These are phyloP conservation scores for Himalopsyche japonica DNA, from an alignment of 2,888 invertebrate genomes.

Conservation along the genomic window DNA sequence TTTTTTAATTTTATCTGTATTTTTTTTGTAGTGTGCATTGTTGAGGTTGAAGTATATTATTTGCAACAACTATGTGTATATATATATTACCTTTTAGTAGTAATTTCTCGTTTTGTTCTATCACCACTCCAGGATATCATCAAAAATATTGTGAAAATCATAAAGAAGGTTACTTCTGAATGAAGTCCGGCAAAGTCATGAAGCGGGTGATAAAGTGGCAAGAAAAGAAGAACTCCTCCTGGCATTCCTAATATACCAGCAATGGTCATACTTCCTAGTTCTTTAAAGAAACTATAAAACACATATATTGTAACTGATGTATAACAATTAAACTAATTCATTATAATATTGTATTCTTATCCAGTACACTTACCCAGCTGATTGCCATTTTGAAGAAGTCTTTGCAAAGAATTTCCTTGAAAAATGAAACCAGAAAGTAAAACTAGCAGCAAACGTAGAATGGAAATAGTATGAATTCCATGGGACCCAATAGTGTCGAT, in stretches of 20 bases:
- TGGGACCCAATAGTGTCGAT: slow-evolving; percentile 81
- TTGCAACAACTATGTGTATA: too few relatives aligned
- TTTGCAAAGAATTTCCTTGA: slow-evolving; percentile 60
- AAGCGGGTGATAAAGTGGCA: slow-evolving; percentile 75
- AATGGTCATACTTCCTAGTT: slow-evolving; percentile 59
- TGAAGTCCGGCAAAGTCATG: slow-evolving; percentile 72
- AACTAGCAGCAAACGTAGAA: slow-evolving; percentile 72
- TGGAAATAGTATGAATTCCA: slow-evolving; percentile 87
- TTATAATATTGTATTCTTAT: neutral
- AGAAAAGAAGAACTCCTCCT: slow-evolving; percentile 71
- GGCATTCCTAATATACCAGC: slow-evolving; percentile 71
- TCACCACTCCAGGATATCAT: slow-evolving; percentile 66
- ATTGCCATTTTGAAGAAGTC: slow-evolving; percentile 61
- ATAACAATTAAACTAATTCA: neutral
- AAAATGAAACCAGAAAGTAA: slow-evolving; percentile 69
- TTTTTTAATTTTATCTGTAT: too few relatives aligned
- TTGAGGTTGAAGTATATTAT: too few relatives aligned
- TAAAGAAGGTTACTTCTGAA: slow-evolving; percentile 72
- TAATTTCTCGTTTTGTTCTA: slow-evolving; percentile 51
- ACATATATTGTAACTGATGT: neutral
- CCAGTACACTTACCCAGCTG: slow-evolving; percentile 54
- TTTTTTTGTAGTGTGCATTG: too few relatives aligned
- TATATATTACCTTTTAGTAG: slow-evolving; percentile 43
- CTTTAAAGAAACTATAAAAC: slow-evolving; percentile 55
- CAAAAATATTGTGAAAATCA: slow-evolving; percentile 64